Evolutionary conservation across 2,113 vertebrate species (phyloP).

Genomic region (Clarias macrocephalus): DNA sequence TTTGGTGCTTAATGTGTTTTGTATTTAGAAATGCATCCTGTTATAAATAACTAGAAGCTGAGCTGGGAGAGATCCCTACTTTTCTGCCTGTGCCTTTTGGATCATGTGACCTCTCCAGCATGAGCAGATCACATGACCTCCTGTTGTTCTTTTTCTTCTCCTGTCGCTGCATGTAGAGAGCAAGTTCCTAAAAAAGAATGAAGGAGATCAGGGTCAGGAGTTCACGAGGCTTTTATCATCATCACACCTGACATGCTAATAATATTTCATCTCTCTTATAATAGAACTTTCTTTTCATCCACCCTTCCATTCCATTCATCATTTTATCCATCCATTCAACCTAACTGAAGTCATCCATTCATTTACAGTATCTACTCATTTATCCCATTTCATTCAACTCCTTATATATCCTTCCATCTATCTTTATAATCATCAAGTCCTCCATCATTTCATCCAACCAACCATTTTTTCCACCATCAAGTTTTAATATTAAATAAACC

Average conservation of each 20-base stretch:
- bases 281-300: neutral
- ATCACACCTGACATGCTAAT: neutral
- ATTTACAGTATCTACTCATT: neutral
- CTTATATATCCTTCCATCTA: neutral
- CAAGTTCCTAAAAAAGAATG: constrained; percentile 72
- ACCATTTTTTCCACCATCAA: too few relatives aligned
- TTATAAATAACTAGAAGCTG: neutral
- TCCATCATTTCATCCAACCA: neutral
- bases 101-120: constrained; percentile 59
- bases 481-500: too few relatives aligned
- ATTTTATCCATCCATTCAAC: neutral
- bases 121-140: constrained; percentile 64
- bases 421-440: neutral
- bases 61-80: constrained; percentile 46
- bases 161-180: constrained; percentile 77
- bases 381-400: neutral
- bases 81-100: constrained; percentile 51
- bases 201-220: neutral
- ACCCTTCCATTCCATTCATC: too few relatives aligned
- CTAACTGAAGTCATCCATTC: neutral
- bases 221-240: neutral
- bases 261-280: neutral
- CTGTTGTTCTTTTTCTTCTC: constrained; percentile 68
- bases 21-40: neutral
- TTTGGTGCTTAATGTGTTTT: neutral